Conservation (phyloP, 1,140 invertebrate genomes). For the Tetranychus urticae region DNA sequence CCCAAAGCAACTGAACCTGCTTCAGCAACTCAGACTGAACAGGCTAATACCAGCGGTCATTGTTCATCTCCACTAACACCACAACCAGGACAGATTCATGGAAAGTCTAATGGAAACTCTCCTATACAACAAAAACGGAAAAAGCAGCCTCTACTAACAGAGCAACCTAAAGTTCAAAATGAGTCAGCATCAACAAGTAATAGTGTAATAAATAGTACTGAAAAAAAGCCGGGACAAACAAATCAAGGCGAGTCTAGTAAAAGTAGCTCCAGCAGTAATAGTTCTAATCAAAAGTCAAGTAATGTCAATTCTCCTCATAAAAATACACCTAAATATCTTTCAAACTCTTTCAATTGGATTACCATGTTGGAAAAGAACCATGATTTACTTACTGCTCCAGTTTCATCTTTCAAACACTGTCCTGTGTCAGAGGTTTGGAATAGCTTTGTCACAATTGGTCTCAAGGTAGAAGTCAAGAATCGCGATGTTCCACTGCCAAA, state of each 20-base stretch:
- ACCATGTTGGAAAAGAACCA: constrained; percentile 38
- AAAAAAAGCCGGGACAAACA: background rate
- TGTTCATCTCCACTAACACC: too few species aligned
- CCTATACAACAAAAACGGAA: too few species aligned
- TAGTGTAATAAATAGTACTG: too few species aligned
- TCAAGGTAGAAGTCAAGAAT: constrained; percentile 88
- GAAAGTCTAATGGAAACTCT: too few species aligned
- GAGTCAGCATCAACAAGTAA: too few species aligned
- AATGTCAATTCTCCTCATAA: background rate
- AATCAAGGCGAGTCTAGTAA: too few species aligned
- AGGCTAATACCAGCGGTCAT: too few species aligned
- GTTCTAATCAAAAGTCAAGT: background rate
- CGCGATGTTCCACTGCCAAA: constrained; percentile 29
- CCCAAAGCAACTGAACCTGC: too few species aligned
- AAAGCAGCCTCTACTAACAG: too few species aligned
- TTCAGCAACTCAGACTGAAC: too few species aligned
- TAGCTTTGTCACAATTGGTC: constrained; percentile 55
- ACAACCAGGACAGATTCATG: too few species aligned
- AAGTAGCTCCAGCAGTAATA: background rate
- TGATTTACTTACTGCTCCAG: constrained; percentile 57
- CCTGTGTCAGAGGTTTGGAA: constrained; percentile 79
- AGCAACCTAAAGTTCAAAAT: too few species aligned
- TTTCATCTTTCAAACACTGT: constrained; percentile 67
- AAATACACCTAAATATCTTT: background rate
- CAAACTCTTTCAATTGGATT: constrained; percentile 34